Percentiles rank a stretch among this genome's conserved stretches.
Evolutionary conservation across 2,797 vertebrate species (phyloP).

Genomic region (Danio albolineatus): DNA sequence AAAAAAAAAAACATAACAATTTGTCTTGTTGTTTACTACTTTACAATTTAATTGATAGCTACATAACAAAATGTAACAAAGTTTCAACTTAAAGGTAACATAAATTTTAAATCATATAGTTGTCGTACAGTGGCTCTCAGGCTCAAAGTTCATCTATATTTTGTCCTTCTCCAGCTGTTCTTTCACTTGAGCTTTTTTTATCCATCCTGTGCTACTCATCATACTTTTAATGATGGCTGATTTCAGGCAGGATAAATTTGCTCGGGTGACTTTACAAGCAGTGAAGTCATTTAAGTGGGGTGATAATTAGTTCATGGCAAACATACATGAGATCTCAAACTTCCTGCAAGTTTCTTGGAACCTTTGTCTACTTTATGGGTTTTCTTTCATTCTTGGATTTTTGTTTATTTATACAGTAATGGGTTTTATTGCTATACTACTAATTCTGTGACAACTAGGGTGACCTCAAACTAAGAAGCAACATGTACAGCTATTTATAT

Average conservation of each 20-base stretch:
- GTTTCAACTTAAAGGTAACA: neutral
- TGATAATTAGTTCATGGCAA: conserved; percentile 51
- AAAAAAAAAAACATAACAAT: too few species aligned
- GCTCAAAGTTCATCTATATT: conserved; percentile 41
- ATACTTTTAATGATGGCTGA: conserved; percentile 30
- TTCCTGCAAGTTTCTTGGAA: conserved; percentile 47
- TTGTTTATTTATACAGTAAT: neutral
- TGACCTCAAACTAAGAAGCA: neutral
- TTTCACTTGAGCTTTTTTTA: conserved; percentile 56
- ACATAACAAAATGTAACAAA: neutral
- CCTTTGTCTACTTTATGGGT: neutral
- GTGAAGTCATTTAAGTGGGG: conserved; percentile 49
- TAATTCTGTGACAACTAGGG: conserved; percentile 1
- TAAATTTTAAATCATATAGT: neutral
- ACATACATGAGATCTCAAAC: conserved; percentile 47
- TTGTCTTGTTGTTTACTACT: neutral
- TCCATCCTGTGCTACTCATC: conserved; percentile 40
- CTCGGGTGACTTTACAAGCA: conserved; percentile 56
- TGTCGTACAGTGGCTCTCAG: conserved; percentile 22
- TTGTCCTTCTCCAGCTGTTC: conserved; percentile 58
- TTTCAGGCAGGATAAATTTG: conserved; percentile 62
- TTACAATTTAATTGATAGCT: neutral
- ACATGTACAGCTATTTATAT: conserved; percentile 1
- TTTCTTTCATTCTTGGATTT: conserved; percentile 18
- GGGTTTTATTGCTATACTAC: conserved; percentile 15